phyloP scores from a whole-genome alignment of 2,797 vertebrate genomes.

The Pteropus rufus region DNA sequence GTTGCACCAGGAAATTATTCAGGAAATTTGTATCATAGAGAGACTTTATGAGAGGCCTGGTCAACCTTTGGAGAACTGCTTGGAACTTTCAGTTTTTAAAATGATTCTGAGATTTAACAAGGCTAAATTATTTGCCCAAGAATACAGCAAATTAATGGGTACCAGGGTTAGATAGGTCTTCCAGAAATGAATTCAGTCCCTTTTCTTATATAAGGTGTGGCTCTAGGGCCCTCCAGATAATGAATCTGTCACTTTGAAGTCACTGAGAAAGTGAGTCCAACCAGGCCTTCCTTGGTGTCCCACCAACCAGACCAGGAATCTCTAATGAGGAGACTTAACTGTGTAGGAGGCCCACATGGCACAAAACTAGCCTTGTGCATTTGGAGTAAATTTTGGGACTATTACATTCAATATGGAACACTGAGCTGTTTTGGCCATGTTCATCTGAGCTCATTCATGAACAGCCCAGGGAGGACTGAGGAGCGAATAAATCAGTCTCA shows the following conservation, averaged over 20 bases:
- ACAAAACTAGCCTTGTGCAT: too few relatives aligned
- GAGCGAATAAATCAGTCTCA: background rate
- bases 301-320: background rate
- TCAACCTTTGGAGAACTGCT: background rate
- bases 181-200: background rate
- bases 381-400: background rate
- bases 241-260: background rate
- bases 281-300: background rate
- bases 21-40: background rate
- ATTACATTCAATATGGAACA: background rate
- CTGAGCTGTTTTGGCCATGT: background rate
- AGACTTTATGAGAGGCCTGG: background rate
- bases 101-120: background rate
- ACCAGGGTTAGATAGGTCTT: background rate
- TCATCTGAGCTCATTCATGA: background rate
- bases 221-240: background rate
- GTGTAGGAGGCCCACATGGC: background rate
- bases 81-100: background rate
- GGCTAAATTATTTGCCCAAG: background rate
- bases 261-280: background rate
- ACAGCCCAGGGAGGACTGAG: background rate
- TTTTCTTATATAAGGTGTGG: background rate
- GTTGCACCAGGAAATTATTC: background rate
- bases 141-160: background rate
- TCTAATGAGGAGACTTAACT: background rate